Evolutionary conservation across 2,797 vertebrate genomes (phyloP), one percentile per base, ranked within the genome.

Genomic region (Furcifer pardalis): DNA sequence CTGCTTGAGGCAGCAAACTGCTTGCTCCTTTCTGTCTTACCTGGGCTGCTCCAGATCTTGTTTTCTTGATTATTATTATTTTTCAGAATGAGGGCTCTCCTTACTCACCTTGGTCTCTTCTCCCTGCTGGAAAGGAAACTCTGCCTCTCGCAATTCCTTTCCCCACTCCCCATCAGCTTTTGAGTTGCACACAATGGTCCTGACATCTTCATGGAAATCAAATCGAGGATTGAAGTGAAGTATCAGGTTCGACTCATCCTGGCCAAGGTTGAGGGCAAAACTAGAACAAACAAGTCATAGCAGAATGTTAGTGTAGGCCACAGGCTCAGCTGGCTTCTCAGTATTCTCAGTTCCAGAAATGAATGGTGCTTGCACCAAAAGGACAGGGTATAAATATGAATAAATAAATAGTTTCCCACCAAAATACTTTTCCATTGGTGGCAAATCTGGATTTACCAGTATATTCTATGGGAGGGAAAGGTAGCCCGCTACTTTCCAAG

Each of bases 221-320:
- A 97, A 97, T 27, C 60, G 96, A 46, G 96, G 95, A 83, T 97
- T 97, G 91, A 97, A 96, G 66, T 97, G 96, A 44, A 97, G 91
- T 81, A 94, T 42, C 87, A 95, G 89, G 66, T 92, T 95, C 69
- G 91, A 59, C 59, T 77, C 82, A 81, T 96, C 92, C 85, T 94
- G 94, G 32, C 96, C 96, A 7, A 97, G 79, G 0, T 96, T 96
- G 78, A 97, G 81, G 52, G 87, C 89, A 83, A 97, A 96, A 82
- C 96, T 96, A 71, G 27, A 44, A 13, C 79, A 52, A 52, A 60
- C 35, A 59, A 30, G 27, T 23, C 27, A 71, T 71, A 37, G 27
- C 40, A 23, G 7, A 75, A 52, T 23, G 8, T 35, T 32, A 19
- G 32, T 23, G 7, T 12, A 7, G 3, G 10, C 35, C 44, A 12